A percentile compares a stretch with the other conserved stretches of the same genome.
Evolutionary conservation across 2,113 vertebrate species (phyloP).

Genomic region (Cariama cristata): DNA sequence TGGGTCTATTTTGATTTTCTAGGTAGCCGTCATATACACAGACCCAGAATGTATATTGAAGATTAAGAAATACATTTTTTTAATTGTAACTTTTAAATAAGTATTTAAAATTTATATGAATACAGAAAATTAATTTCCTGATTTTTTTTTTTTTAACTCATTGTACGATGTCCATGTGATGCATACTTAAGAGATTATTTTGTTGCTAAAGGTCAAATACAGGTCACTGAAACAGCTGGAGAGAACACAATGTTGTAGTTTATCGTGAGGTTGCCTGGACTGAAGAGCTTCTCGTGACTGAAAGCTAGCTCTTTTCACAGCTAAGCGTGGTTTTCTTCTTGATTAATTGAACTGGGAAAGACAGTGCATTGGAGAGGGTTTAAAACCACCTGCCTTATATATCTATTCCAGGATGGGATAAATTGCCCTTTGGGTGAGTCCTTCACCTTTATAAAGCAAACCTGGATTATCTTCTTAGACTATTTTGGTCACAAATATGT

Average conservation of each 20-base stretch:
- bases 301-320: not conserved
- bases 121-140: not conserved
- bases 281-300: not conserved
- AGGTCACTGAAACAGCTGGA: not conserved
- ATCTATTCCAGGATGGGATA: not conserved
- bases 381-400: not conserved
- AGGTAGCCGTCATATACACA: not conserved
- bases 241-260: not conserved
- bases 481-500: not conserved
- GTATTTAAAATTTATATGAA: not conserved
- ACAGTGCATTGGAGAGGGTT: not conserved
- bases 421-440: not conserved
- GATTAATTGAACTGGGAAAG: not conserved
- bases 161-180: rapidly evolving
- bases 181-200: not conserved
- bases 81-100: not conserved
- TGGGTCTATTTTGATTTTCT: not conserved
- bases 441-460: not conserved
- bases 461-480: not conserved
- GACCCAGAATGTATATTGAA: not conserved
- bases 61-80: not conserved
- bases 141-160: not conserved
- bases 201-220: not conserved
- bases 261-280: not conserved
- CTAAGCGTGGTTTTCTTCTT: not conserved